Base-by-base conservation (phyloP, 2,797 vertebrate genomes). In the Schizopygopsis pylzovi region DNA sequence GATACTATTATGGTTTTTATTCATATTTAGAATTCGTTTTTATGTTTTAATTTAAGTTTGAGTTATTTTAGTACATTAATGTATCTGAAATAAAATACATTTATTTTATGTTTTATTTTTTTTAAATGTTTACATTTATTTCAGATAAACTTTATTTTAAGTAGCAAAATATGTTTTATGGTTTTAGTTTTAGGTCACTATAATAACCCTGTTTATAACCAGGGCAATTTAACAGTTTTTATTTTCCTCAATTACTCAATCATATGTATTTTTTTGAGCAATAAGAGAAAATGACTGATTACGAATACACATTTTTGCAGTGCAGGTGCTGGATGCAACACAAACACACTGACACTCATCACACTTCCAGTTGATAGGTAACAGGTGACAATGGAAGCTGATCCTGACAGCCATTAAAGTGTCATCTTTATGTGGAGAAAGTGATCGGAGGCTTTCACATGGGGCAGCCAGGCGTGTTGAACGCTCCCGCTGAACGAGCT, bases 381-480 rank as follows among this genome's bases (percentile, higher is more conserved):
- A 61, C 81, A 73, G 70, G 68, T 83, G 70, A 82, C 45, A 28
- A 28, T 45, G 16, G 3, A 73, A 61, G 37, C 81, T 33, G 52
- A 10, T 43, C 54, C 15, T 37, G 25, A 20, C 18, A 73, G 33
- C 25, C n/a, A 25, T 79, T 79, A 63, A 37, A 79, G n/a, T 63
- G 15, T 79, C 39, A 43, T 77, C 59, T 43, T 78, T 78, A 84
- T 84, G 37, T 41, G 61, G 45, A 78, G 47, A 77, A 47, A 54
- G 56, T n/a, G 65, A 70, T 20, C 22, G 25, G 43, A 80, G 59
- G 61, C 43, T 18, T 82, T 80, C 37, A 12, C 56, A 76, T 16
- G 56, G 45, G 49, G 72, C 33, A 61, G 25, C 37, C n/a, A 70
- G n/a, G 6, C 72, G 68, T 78, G 22, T 6, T 68, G 9, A 78